phyloP scores from a whole-genome alignment of 1,140 invertebrate genomes.

The Lepidurus arcticus region DNA sequence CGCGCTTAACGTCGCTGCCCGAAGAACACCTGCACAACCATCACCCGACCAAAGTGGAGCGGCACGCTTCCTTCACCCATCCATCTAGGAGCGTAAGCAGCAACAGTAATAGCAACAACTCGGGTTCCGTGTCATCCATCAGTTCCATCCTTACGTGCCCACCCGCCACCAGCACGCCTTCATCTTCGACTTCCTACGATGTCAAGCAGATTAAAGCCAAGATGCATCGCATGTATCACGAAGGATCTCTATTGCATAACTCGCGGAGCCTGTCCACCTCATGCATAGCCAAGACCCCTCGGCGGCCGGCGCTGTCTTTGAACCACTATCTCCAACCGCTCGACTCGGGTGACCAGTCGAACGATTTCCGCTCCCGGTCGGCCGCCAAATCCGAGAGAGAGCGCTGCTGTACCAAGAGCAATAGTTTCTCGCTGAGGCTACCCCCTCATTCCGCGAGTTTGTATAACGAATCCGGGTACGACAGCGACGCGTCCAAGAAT shows the following conservation, averaged over 20 bases:
- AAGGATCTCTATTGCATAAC: slow-evolving; percentile 20
- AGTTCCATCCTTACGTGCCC: not conserved
- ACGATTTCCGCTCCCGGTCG: slow-evolving; percentile 25
- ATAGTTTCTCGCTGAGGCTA: not conserved
- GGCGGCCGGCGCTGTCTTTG: slow-evolving; percentile 34
- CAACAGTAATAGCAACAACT: not conserved
- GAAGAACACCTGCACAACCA: slow-evolving; percentile 50
- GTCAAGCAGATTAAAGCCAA: slow-evolving; percentile 34
- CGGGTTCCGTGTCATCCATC: slow-evolving; percentile 7
- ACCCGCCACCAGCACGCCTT: not conserved
- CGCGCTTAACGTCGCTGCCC: slow-evolving; percentile 64
- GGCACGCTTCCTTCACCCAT: slow-evolving; percentile 1
- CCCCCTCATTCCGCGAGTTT: slow-evolving; percentile 37
- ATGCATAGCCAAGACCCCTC: slow-evolving; percentile 40
- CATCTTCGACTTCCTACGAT: not conserved
- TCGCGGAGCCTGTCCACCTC: slow-evolving; percentile 35
- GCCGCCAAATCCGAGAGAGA: slow-evolving; percentile 39
- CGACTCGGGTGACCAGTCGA: slow-evolving; percentile 25
- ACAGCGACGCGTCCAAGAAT: slow-evolving; percentile 61
- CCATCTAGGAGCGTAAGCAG: not conserved
- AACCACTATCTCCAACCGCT: slow-evolving; percentile 22
- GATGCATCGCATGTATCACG: slow-evolving; percentile 32
- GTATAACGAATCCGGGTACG: slow-evolving; percentile 75
- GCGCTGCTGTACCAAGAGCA: slow-evolving; percentile 37
- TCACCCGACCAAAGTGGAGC: slow-evolving; percentile 31